Percentiles rank a stretch among this genome's conserved stretches.
Conservation (phyloP, 2,797 vertebrate genomes). For the Adrianichthys oophorus region DNA sequence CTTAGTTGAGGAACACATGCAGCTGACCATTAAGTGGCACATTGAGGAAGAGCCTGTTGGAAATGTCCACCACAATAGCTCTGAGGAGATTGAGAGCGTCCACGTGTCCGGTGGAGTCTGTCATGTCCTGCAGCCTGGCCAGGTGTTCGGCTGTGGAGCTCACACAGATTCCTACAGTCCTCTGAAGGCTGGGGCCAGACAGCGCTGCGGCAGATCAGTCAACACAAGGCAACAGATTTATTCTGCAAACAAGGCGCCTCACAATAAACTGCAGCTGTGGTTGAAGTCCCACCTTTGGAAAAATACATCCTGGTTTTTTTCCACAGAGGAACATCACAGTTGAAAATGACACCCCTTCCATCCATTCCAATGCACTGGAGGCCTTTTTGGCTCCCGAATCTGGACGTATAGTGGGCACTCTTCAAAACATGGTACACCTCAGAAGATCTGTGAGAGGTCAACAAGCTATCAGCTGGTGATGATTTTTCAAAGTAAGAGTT, state of each 20-base stretch:
- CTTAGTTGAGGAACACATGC: neutral
- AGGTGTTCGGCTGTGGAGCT: slow-evolving; percentile 82
- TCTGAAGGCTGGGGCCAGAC: slow-evolving; percentile 86
- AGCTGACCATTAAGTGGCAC: slow-evolving; percentile 88
- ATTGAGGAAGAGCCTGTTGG: slow-evolving; percentile 89
- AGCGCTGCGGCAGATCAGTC: slow-evolving; percentile 78
- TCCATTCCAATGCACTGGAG: slow-evolving; percentile 93
- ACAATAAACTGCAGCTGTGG: neutral
- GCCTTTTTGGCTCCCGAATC: slow-evolving; percentile 89
- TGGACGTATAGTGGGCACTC: slow-evolving; percentile 83
- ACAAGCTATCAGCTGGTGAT: neutral
- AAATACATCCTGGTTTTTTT: slow-evolving; percentile 87
- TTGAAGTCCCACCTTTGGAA: slow-evolving; percentile 83
- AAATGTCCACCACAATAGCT: slow-evolving; percentile 87
- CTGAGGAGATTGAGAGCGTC: slow-evolving; percentile 87
- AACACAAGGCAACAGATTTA: neutral
- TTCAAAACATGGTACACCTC: slow-evolving; percentile 88
- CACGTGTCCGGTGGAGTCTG: slow-evolving; percentile 74
- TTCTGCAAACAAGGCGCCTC: neutral
- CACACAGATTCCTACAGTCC: slow-evolving; percentile 81
- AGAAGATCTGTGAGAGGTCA: slow-evolving; percentile 79
- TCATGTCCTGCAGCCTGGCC: slow-evolving; percentile 78
- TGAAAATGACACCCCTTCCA: slow-evolving; percentile 93
- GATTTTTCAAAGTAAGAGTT: neutral
- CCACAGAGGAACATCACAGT: slow-evolving; percentile 88